phyloP scores from a whole-genome alignment of 2,797 vertebrate species.

The Gambelia wislizenii region DNA sequence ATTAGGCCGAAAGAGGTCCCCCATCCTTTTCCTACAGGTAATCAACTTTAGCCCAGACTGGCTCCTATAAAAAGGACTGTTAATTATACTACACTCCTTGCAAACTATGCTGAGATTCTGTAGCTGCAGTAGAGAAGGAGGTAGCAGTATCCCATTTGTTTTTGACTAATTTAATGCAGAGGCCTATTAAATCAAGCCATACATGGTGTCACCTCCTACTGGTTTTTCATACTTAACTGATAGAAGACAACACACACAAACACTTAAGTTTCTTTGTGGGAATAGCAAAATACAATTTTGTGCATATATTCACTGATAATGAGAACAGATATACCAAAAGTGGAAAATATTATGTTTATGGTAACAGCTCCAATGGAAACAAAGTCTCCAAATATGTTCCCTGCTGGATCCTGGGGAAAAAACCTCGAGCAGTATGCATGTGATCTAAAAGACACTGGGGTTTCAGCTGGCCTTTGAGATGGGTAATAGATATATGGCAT shows the following conservation, averaged over 20 bases:
- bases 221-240: background rate
- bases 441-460: background rate
- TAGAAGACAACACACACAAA: too few relatives aligned
- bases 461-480: constrained; percentile 31
- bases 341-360: background rate
- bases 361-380: background rate
- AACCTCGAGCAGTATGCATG: background rate
- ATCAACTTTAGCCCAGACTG: background rate
- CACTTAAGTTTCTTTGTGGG: background rate
- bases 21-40: background rate
- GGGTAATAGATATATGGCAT: constrained; percentile 15
- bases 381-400: rapidly evolving
- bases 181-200: background rate
- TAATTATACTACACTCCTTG: background rate
- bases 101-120: background rate
- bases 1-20: too few relatives aligned
- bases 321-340: background rate
- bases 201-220: background rate
- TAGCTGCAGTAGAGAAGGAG: too few relatives aligned
- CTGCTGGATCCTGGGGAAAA: background rate
- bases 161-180: background rate
- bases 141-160: background rate
- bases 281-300: background rate
- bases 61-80: background rate
- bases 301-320: background rate